These are phyloP conservation scores for Syrista parreyssii DNA, from an alignment of 2,888 invertebrate species.

Conservation along the genomic window DNA sequence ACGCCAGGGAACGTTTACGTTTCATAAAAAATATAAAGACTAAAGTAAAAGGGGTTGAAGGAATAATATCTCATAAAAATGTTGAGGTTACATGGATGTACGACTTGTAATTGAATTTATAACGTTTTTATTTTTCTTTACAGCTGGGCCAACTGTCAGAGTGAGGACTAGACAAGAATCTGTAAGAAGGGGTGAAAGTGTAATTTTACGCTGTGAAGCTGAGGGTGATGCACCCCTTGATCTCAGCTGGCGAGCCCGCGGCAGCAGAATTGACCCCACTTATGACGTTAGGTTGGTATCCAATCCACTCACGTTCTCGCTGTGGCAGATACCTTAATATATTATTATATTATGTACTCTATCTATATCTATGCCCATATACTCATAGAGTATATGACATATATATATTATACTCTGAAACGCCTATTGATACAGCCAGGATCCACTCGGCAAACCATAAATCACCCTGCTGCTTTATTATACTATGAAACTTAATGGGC, in stretches of 20 bases:
- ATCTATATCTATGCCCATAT: background rate
- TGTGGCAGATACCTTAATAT: background rate
- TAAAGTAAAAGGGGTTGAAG: background rate
- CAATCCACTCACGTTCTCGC: background rate
- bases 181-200: conserved; percentile 68
- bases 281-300: conserved; percentile 66
- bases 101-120: background rate
- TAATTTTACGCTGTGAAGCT: conserved; percentile 68
- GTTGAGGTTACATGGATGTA: background rate
- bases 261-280: conserved; percentile 67
- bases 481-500: too few relatives aligned
- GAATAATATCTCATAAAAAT: background rate
- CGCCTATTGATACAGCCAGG: background rate
- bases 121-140: conserved; percentile 6
- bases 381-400: background rate
- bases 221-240: conserved; percentile 70
- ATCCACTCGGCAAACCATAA: background rate
- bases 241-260: conserved; percentile 68
- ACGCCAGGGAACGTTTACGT: too few relatives aligned
- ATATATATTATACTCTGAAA: background rate
- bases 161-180: conserved; percentile 67
- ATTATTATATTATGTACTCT: background rate
- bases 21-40: too few relatives aligned
- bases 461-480: background rate
- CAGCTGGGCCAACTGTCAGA: conserved; percentile 69